Base-by-base conservation (phyloP, 2,888 invertebrate species). In the Thymelicus lineola region DNA sequence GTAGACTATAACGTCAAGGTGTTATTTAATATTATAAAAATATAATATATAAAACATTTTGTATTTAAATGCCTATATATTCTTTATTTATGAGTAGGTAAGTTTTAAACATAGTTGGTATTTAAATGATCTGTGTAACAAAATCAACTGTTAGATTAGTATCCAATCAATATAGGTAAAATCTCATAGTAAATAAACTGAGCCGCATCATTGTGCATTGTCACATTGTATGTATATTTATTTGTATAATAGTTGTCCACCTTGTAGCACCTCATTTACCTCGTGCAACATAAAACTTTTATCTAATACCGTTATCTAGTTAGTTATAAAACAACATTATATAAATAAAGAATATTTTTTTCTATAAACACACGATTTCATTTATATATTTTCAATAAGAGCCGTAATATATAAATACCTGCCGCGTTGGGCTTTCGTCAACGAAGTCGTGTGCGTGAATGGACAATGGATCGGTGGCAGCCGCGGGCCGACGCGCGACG, bases 271-370 rank as follows among this genome's bases (percentile, higher is more conserved):
- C 62, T 68, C 68, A 62, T 62, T 60, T 48, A 55, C 48, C 55
- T 48, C 35, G 68, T 68, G 68, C 62, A 68, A 68, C 68, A 38
- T 62, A 68, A 57, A 57, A 61, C 5, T 64, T 63, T 50, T 48
- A 61, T 65, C 57, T 68, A 61, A 62, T 68, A 53, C 45, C 36
- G 14, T 62, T 62, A 46, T 53, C 57, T 68, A 68, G 55, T 45
- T 62, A 57, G 20, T 62, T 68, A 68, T 36, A 68, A 68, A 68
- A 68, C 20, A 68, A 68, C 62, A 48, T 63, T 79, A 83, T 91
- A 91, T 92, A 93, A 93, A 93, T 91, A 93, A 91, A 91, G 90
- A 91, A 91, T 91, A 91, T 91, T 91, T 91, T 91, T 91, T 88
- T 91, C 91, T 93, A 91, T 93, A 91, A 91, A 92, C 92, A 92